phyloP scores from a whole-genome alignment of 2,113 vertebrate species.

The Tor tambroides region DNA sequence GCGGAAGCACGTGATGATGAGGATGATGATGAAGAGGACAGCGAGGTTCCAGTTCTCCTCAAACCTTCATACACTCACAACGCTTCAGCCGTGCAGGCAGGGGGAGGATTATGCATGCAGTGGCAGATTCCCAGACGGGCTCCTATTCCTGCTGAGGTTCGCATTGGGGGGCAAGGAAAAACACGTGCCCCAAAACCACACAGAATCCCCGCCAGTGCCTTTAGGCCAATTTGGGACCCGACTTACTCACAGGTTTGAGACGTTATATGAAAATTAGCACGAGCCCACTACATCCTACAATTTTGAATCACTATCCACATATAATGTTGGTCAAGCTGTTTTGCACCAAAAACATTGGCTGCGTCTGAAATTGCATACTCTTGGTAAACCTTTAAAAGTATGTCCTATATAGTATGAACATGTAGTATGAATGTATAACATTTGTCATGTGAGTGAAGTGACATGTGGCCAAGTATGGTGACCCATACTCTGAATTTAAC shows the following conservation, averaged over 20 bases:
- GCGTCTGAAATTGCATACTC: not conserved
- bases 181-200: constrained; percentile 23
- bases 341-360: not conserved
- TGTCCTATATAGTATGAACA: too few species aligned
- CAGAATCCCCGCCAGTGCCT: constrained; percentile 69
- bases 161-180: constrained; percentile 28
- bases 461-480: too few species aligned
- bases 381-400: too few species aligned
- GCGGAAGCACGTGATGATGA: constrained; percentile 53
- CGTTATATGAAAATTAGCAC: not conserved
- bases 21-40: constrained; percentile 73
- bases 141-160: constrained; percentile 60
- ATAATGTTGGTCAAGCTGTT: not conserved
- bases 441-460: too few species aligned
- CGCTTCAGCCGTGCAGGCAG: constrained; percentile 51
- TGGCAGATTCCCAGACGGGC: constrained; percentile 77
- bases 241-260: constrained; percentile 71
- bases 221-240: constrained; percentile 77
- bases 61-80: constrained; percentile 69
- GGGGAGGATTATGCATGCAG: constrained; percentile 71
- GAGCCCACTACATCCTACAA: not conserved
- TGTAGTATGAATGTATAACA: too few species aligned
- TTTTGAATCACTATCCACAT: not conserved
- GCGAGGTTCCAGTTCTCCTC: constrained; percentile 76
- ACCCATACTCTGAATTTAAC: too few species aligned